Base-by-base conservation (phyloP, 2,888 invertebrate species). In the Glaucopsyche alexis region DNA sequence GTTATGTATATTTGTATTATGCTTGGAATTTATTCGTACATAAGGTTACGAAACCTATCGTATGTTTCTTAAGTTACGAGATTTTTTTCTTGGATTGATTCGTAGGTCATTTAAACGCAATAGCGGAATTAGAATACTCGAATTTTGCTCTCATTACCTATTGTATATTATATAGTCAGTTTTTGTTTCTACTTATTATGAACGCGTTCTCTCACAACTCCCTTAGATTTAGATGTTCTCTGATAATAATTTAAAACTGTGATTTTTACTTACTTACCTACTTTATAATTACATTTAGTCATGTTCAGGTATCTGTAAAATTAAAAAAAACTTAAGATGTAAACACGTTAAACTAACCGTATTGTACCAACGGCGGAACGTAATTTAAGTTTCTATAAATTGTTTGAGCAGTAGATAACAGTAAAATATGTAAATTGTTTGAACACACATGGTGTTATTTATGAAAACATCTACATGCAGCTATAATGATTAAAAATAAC, bases 171-270 rank as follows among this genome's bases (percentile, higher is more conserved):
- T 13, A 13, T 29, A 38, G 9, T 60, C 11, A 60, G 60, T 60
- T 19, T 52, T 60, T 60, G 55, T 60, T 11, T 11, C 60, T 29
- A 29, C 1, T 60, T 60, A 13, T 13, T 29, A 60, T 14, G 13
- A 13, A 11, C 13, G 7, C 29, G 60, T 29, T 60, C 11, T 38
- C 29, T 29, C 60, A 13, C 29, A 38, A 29, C 13, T 60, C 29
- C 60, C 60, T 60, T 60, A 60, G 29, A 60, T 60, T 60, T 11
- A 60, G 55, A 55, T 55, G 9, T 19, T 55, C 55, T 19, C 29
- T 16, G 16, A 55, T 19, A 11, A 19, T 19, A 16, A 19, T 29
- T 19, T 19, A 19, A 60, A 60, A 16, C 60, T 60, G 29, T 60
- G 29, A 60, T 60, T 60, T 14, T 60, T 14, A 38, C 7, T 29